phyloP scores from a whole-genome alignment of 2,113 vertebrate genomes.

The Tachysurus fulvidraco region DNA sequence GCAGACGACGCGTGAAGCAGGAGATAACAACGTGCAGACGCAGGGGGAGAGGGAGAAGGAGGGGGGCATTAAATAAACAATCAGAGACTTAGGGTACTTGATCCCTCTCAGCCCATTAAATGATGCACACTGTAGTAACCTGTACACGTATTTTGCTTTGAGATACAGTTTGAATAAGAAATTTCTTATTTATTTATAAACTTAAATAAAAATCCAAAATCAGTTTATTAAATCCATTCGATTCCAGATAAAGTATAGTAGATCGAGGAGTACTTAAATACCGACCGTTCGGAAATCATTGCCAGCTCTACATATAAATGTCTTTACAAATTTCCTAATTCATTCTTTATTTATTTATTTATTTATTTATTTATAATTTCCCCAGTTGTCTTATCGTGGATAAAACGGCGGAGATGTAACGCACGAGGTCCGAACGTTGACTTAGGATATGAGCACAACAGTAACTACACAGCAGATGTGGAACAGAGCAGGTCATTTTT shows the following conservation, averaged over 20 bases:
- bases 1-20: conserved; percentile 69
- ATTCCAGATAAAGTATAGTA: not conserved
- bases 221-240: not conserved
- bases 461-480: not conserved
- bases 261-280: not conserved
- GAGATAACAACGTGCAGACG: conserved; percentile 76
- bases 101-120: conserved; percentile 7
- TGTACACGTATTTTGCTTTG: not conserved
- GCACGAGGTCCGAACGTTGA: not conserved
- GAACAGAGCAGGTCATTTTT: not conserved
- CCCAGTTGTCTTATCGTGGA: not conserved
- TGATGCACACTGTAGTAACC: conserved; percentile 6
- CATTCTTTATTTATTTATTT: too few species aligned
- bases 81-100: conserved; percentile 33
- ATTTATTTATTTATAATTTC: too few species aligned
- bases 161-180: not conserved
- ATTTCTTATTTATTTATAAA: not conserved
- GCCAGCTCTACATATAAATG: not conserved
- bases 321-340: not conserved
- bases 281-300: not conserved
- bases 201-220: too few species aligned
- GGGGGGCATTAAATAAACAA: conserved; percentile 50
- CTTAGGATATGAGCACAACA: not conserved
- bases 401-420: not conserved
- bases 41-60: conserved; percentile 37